Base-by-base conservation (phyloP, 2,113 vertebrate genomes). In the Alaudala cheleensis region DNA sequence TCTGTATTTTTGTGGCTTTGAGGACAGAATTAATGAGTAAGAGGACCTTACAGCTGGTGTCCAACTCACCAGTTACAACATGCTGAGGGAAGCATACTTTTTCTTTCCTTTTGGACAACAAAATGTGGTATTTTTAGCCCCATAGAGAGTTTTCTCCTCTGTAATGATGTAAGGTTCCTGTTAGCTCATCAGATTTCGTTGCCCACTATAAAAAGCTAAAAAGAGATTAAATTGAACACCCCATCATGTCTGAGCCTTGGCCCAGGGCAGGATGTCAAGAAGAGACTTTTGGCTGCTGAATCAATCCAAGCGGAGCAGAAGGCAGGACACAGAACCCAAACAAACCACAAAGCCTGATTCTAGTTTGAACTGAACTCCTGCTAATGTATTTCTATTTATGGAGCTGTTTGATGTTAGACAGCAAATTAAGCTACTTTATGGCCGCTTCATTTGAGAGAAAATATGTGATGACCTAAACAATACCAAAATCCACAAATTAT, bases 391-490 rank as follows among this genome's bases (percentile, higher is more conserved):
- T 96, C 96, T 95, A 76, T 97, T 85, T 96, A 95, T 83, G 94
- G 94, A 93, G 40, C 39, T 87, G 45, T 84, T 92, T 93, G 54
- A 47, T 65, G 74, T 69, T 37, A 87, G 81, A 42, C 64, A 61
- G 80, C 93, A 76, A 66, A 78, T 91, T 47, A 47, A 20, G 86
- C 88, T 95, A 49, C 87, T 94, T 90, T 67, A 60, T 14, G 51
- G 70, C 60, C 13, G 33, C 83, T 96, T 94, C 64, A 81, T 56
- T 71, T 44, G 58, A 92, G 81, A 90, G 29, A 29, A 95, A 96
- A 73, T 73, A 96, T 74, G 79, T 57, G 82, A 96, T 95, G 89
- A 95, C 65, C 90, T 97, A 94, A 91, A 94, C 64, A 87, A 86
- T 88, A 86, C 37, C 47, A 1, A 86, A 92, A 79, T n/a, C 92